Base-by-base conservation (phyloP, 2,797 vertebrate species). In the Urophycis tenuis region DNA sequence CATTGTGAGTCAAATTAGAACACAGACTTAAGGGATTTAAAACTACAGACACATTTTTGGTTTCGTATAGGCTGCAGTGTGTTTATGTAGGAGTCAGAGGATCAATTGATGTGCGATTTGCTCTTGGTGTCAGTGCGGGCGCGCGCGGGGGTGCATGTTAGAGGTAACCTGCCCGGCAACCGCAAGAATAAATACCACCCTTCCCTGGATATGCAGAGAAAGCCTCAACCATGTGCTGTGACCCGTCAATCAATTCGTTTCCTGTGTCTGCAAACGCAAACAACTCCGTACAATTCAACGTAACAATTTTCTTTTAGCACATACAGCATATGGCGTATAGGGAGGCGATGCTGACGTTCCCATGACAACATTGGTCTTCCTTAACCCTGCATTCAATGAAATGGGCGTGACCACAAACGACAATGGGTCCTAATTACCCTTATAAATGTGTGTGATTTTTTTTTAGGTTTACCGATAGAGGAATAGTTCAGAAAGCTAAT, bases 81-180 rank as follows among this genome's bases (percentile, higher is more conserved):
- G 74, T 73, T 74, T 82, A 77, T 73, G 81, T 82, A 83, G 33
- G 74, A 80, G 75, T 45, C 25, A 35, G 69, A 73, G 76, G 32
- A 39, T 14, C 22, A 9, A 36, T 22, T 32, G 60, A 64, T 9
- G 49, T 34, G 35, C 15, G 3, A 41, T 12, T 75, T 70, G 25
- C 33, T 67, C 2, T 17, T 10, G 11, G 60, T 67, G 60, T 29
- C 25, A 29, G 73, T 74, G 49, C 30, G 64, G n/a, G 80, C 34
- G 79, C 74, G 75, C 53, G 64, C 31, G 79, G 74, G 76, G 41
- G 60, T 36, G 45, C 77, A 82, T 72, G 80, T 71, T 77, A 81
- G 75, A 81, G 35, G 79, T 86, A 92, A 90, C 90, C 89, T 91
- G 91, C 90, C 90, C 88, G 89, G 90, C 88, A 91, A 92, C 90